Evolutionary conservation across 2,113 vertebrate species (phyloP).

Genomic region (Pogona vitticeps): DNA sequence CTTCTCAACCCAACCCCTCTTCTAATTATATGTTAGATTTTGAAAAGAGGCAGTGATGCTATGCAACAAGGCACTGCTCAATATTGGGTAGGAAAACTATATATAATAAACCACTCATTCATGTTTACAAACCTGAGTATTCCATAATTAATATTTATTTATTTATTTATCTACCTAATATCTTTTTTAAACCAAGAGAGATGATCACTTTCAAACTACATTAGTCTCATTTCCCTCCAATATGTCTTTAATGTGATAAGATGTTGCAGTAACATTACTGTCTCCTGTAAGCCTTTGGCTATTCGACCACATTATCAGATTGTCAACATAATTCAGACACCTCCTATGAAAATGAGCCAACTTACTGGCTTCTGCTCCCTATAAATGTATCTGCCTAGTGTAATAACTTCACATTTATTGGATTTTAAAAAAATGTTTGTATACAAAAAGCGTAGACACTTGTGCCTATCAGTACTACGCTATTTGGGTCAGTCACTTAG

Average conservation of each 20-base stretch:
- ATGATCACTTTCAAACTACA: constrained; percentile 72
- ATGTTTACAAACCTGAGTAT: constrained; percentile 9
- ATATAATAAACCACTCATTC: constrained; percentile 2
- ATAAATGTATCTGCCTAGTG: constrained; percentile 67
- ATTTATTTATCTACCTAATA: constrained; percentile 70
- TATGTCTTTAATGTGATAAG: constrained; percentile 75
- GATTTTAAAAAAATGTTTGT: constrained; percentile 22
- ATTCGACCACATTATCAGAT: constrained; percentile 72
- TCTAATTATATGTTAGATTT: constrained; percentile 54
- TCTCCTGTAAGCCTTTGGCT: constrained; percentile 76
- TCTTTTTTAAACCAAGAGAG: constrained; percentile 66
- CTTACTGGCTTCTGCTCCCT: constrained; percentile 59
- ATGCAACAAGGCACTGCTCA: constrained; percentile 36
- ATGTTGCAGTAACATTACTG: constrained; percentile 63
- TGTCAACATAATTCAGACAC: constrained; percentile 78
- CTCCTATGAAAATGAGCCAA: constrained; percentile 65
- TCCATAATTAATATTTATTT: constrained; percentile 62
- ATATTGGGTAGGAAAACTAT: constrained; percentile 25
- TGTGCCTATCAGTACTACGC: constrained; percentile 29
- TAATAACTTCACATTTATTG: constrained; percentile 55
- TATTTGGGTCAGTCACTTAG: constrained; percentile 5
- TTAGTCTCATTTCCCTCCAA: constrained; percentile 78
- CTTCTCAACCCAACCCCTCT: constrained; percentile 1
- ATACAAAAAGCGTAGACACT: constrained; percentile 16
- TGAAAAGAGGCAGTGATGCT: constrained; percentile 39